phyloP scores from a whole-genome alignment of 1,140 invertebrate genomes.

The Heterodera schachtii region DNA sequence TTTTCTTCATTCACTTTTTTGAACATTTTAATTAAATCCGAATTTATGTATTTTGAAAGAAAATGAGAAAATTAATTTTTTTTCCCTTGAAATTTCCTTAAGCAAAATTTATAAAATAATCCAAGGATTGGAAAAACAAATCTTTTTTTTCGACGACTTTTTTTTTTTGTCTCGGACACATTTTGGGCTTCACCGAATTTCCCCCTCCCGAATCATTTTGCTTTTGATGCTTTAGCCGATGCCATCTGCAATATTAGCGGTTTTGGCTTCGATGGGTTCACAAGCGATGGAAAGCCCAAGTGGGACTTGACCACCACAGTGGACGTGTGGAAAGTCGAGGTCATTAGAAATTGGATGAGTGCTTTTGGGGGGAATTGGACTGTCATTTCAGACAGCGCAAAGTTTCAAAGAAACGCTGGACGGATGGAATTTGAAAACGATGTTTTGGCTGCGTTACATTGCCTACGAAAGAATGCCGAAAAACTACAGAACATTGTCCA shows the following conservation, averaged over 20 bases:
- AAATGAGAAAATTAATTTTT: too few relatives aligned
- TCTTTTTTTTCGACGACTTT: too few relatives aligned
- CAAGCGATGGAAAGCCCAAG: slow-evolving; percentile 71
- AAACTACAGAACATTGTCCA: slow-evolving; percentile 72
- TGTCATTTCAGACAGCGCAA: slow-evolving; percentile 39
- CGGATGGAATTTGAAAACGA: slow-evolving; percentile 82
- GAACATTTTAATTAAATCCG: too few relatives aligned
- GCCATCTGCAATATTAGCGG: slow-evolving; percentile 85
- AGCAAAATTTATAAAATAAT: too few relatives aligned
- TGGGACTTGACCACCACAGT: slow-evolving; percentile 93
- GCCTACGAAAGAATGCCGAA: slow-evolving; percentile 80
- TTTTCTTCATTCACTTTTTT: too few relatives aligned
- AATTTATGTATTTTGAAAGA: too few relatives aligned
- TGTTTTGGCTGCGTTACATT: slow-evolving; percentile 80
- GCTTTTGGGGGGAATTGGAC: slow-evolving; percentile 4
- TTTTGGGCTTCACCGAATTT: too few relatives aligned
- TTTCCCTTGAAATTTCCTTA: too few relatives aligned
- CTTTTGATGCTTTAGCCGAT: slow-evolving; percentile 67
- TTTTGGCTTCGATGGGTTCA: slow-evolving; percentile 69
- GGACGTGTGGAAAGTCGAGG: slow-evolving; percentile 86
- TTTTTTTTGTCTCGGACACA: too few relatives aligned
- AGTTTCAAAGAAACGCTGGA: slow-evolving; percentile 72
- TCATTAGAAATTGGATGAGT: neutral
- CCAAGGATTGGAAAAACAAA: too few relatives aligned
- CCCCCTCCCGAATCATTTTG: too few relatives aligned